Percentiles rank a stretch among this genome's conserved stretches.
These are phyloP conservation scores for Scomber japonicus DNA, from an alignment of 2,113 vertebrate genomes.

Conservation along the genomic window DNA sequence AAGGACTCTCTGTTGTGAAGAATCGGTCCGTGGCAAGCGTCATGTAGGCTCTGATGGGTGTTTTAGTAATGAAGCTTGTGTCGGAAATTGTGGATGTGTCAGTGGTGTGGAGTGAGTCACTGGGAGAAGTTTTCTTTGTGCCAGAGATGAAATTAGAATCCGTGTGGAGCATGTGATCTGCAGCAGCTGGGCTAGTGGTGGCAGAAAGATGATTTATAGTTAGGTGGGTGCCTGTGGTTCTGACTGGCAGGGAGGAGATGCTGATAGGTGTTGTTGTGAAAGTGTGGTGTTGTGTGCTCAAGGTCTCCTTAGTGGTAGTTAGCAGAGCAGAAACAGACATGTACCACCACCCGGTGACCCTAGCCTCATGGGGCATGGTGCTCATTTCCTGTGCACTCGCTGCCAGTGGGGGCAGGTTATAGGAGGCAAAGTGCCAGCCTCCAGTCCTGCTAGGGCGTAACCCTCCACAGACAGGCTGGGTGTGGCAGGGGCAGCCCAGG, in stretches of 20 bases:
- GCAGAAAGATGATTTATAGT: slow-evolving; percentile 37
- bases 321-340: slow-evolving; percentile 51
- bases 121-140: slow-evolving; percentile 24
- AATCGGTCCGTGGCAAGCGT: slow-evolving; percentile 42
- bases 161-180: slow-evolving; percentile 30
- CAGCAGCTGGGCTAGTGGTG: background rate
- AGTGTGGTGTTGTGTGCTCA: slow-evolving; percentile 19
- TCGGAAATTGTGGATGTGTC: slow-evolving; percentile 40
- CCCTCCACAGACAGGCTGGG: slow-evolving; percentile 76
- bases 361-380: slow-evolving; percentile 43
- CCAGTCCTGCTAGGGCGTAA: slow-evolving; percentile 59
- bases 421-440: slow-evolving; percentile 79
- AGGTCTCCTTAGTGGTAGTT: slow-evolving; percentile 41
- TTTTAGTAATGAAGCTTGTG: slow-evolving; percentile 26
- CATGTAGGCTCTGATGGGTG: slow-evolving; percentile 3
- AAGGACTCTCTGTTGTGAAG: slow-evolving; percentile 62
- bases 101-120: slow-evolving; percentile 30
- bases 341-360: slow-evolving; percentile 66
- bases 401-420: slow-evolving; percentile 71
- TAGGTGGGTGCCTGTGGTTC: slow-evolving; percentile 18
- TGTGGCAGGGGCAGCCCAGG: slow-evolving; percentile 89
- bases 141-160: slow-evolving; percentile 30
- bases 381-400: slow-evolving; percentile 50
- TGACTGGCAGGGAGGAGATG: slow-evolving; percentile 25
- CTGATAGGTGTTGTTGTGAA: slow-evolving; percentile 31